Percentiles rank a stretch among this genome's conserved stretches.
Conservation (phyloP, 2,113 vertebrate species). For the Eretmochelys imbricata region DNA sequence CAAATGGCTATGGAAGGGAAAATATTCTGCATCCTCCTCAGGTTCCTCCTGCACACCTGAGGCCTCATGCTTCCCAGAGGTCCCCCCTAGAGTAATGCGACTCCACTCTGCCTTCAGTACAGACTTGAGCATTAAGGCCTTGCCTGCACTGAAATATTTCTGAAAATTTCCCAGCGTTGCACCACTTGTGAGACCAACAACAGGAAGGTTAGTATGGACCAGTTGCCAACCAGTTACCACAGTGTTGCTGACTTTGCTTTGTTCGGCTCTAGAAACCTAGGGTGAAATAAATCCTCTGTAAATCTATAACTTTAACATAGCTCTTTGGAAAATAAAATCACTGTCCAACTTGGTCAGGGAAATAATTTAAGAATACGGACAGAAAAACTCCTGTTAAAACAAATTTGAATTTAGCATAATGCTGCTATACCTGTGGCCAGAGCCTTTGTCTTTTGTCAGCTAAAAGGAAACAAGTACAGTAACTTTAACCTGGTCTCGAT, state of each 20-base stretch:
- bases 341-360: not conserved
- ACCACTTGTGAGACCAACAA: not conserved
- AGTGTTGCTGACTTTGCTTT: not conserved
- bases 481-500: fast-evolving
- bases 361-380: fast-evolving
- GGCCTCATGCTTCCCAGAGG: not conserved
- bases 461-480: fast-evolving
- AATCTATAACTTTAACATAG: not conserved
- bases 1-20: not conserved
- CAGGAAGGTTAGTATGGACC: not conserved
- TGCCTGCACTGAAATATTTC: not conserved
- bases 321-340: not conserved
- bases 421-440: fast-evolving
- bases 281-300: not conserved
- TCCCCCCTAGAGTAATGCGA: not conserved
- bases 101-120: not conserved
- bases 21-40: not conserved
- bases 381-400: not conserved
- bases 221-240: not conserved
- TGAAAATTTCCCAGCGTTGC: not conserved
- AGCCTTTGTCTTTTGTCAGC: fast-evolving
- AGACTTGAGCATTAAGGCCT: not conserved
- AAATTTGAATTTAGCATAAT: fast-evolving
- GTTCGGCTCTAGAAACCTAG: not conserved
- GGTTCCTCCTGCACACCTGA: not conserved